Percentiles rank a stretch among this genome's conserved stretches.
These are phyloP conservation scores for Lasioglossum marginatum DNA, from an alignment of 2,888 invertebrate genomes.

Conservation along the genomic window DNA sequence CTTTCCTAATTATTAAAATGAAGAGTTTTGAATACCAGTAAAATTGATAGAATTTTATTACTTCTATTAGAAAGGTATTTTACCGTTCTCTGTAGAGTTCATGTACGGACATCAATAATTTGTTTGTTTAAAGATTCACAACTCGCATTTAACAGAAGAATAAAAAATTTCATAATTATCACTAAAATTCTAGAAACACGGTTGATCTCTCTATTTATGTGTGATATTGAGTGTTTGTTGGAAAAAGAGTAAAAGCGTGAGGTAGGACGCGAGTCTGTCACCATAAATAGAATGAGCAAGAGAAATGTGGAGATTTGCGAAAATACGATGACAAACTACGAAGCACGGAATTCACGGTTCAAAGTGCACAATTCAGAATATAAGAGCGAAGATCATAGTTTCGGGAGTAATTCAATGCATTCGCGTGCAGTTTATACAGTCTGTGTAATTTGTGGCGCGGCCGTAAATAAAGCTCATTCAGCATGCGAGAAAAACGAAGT, in stretches of 20 bases:
- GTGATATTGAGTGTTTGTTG: neutral
- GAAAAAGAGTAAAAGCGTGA: neutral
- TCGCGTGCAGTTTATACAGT: neutral
- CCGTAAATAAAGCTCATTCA: neutral
- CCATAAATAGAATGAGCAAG: neutral
- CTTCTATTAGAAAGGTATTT: neutral
- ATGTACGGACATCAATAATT: no score
- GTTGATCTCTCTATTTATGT: neutral
- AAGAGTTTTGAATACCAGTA: neutral
- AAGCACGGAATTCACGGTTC: neutral
- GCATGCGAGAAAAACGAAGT: neutral
- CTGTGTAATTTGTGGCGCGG: neutral
- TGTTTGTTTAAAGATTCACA: no score
- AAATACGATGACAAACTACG: neutral
- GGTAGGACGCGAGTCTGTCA: neutral
- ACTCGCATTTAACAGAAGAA: neutral
- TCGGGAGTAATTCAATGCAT: neutral
- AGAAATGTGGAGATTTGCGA: neutral
- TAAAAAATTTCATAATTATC: neutral
- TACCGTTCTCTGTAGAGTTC: no score
- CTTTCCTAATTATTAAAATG: neutral
- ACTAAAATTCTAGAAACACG: neutral
- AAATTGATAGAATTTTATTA: neutral
- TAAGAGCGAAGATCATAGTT: neutral
- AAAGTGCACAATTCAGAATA: neutral